Evolutionary conservation across 92 coral and sea anemone species (phyloP), one percentile per base, ranked within the genome.

Genomic region (Epizoanthus stellaris): DNA sequence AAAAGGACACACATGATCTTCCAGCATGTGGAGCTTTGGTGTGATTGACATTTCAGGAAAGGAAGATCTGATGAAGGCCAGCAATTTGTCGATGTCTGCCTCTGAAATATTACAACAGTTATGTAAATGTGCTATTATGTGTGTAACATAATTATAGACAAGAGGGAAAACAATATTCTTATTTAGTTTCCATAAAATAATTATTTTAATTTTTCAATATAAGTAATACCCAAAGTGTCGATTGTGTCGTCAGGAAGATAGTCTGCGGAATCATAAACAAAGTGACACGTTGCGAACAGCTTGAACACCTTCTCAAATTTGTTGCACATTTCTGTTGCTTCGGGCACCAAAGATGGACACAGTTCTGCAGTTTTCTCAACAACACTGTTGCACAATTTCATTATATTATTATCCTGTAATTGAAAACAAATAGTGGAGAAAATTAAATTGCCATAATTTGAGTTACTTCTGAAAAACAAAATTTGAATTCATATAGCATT

Each of bases 281-380:
- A 61, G 57, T 83, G 85, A 80, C 88, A 83, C 13, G 73, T 60
- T 16, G 85, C 85, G 59, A 82, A 88, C 47, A 88, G 39, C 25
- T 66, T 43, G 57, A 88, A 75, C 23, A 47, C 63, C 23, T 53
- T 38, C 67, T 84, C 53, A 76, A 83, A 88, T 36, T 88, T 88
- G 7, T 5, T 2, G 34, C 87, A 74, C 6, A 82, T n/a, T 42
- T 88, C 77, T 58, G 23, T 81, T 47, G 91, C 87, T 76, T 82
- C 65, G 20, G 87, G 57, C 53, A 66, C 25, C 58, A 81, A 36
- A 25, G 74, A 61, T 70, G 87, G 87, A 10, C 90, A 87, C 40
- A 73, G 72, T 64, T 42, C 52, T 71, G 61, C 79, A 63, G 87
- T 82, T 62, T 80, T 87, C 17, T 49, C 52, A 14, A 81, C 90